Percentiles rank a stretch among this genome's conserved stretches.
Evolutionary conservation across 2,797 vertebrate species (phyloP).

Genomic region (Nannoperca obscura): DNA sequence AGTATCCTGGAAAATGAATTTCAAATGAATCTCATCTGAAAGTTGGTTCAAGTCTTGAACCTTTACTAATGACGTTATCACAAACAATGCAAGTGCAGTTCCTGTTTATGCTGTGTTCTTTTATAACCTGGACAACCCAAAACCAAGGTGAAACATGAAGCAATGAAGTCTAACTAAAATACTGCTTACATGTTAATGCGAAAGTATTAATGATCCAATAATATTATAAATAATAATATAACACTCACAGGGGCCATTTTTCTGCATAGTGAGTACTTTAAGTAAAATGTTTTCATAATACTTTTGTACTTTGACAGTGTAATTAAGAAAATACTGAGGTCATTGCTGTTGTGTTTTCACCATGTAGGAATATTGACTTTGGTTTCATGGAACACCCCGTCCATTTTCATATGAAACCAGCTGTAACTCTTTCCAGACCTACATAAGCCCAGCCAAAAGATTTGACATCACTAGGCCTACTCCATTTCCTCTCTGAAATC

Average conservation of each 20-base stretch:
- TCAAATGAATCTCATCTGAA: not conserved
- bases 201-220: no score
- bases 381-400: conserved; percentile 6
- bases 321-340: not conserved
- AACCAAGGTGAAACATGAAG: not conserved
- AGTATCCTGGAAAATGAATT: not conserved
- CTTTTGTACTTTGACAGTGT: no score
- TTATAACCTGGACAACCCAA: not conserved
- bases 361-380: conserved; percentile 3
- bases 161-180: not conserved
- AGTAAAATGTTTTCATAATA: no score
- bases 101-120: not conserved
- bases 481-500: conserved; percentile 17
- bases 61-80: not conserved
- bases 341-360: conserved; percentile 7
- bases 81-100: not conserved
- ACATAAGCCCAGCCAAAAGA: conserved; percentile 3
- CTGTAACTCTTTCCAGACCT: conserved; percentile 32
- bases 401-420: conserved; percentile 9
- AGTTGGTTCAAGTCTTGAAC: not conserved
- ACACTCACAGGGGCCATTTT: no score
- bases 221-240: no score
- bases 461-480: not conserved
- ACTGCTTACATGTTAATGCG: no score
- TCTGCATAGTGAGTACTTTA: no score